Conservation (phyloP, 1,140 invertebrate species). For the Diprion similis region DNA sequence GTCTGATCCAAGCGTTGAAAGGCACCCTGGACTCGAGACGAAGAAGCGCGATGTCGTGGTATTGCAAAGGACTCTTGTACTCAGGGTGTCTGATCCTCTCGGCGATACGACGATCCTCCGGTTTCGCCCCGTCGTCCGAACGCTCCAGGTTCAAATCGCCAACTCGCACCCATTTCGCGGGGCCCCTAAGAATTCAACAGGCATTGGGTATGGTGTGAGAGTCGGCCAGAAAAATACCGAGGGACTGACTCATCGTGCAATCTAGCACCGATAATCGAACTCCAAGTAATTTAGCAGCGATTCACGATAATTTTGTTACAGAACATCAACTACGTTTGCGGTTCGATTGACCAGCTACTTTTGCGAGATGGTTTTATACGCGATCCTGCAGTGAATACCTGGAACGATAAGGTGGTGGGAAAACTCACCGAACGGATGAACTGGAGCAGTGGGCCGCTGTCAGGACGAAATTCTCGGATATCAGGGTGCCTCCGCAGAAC, state of each 20-base stretch:
- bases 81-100: slow-evolving; percentile 59
- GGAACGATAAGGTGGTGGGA: neutral
- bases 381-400: no score
- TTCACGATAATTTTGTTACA: no score
- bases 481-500: slow-evolving; percentile 61
- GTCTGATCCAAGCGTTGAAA: slow-evolving; percentile 61
- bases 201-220: neutral
- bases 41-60: slow-evolving; percentile 67
- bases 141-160: slow-evolving; percentile 62
- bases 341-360: no score
- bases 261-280: no score
- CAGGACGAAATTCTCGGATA: slow-evolving; percentile 59
- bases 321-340: no score
- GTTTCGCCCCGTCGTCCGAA: slow-evolving; percentile 53
- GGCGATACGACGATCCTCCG: slow-evolving; percentile 54
- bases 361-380: no score
- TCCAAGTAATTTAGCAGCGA: no score
- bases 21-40: slow-evolving; percentile 53
- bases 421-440: slow-evolving; percentile 35
- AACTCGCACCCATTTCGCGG: slow-evolving; percentile 51
- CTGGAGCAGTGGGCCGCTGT: slow-evolving; percentile 62
- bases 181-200: slow-evolving; percentile 37
- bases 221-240: no score
- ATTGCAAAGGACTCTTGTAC: slow-evolving; percentile 55
- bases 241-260: no score